These are phyloP conservation scores for Polyergus mexicanus DNA, from an alignment of 1,140 invertebrate species.

Conservation along the genomic window DNA sequence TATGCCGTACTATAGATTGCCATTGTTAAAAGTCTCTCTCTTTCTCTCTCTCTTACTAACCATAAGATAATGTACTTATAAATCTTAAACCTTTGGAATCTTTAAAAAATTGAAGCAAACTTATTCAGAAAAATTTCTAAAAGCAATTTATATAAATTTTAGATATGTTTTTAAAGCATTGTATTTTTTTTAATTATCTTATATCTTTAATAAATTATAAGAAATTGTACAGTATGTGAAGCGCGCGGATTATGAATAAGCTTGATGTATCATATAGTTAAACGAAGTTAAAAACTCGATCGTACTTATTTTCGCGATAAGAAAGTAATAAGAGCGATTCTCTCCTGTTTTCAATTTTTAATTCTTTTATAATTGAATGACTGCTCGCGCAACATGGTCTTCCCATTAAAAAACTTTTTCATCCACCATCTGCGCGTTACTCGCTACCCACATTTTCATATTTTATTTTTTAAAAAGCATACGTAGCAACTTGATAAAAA, in stretches of 20 bases:
- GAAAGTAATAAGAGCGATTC: conserved; percentile 30
- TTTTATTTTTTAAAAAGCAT: conserved; percentile 70
- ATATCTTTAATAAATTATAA: conserved; percentile 17
- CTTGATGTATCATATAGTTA: conserved; percentile 13
- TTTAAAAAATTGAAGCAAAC: not conserved
- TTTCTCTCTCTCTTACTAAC: not conserved
- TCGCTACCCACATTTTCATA: conserved; percentile 68
- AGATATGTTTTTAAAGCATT: not conserved
- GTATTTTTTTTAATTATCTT: not conserved
- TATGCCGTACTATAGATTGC: not conserved
- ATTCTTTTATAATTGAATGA: conserved; percentile 70
- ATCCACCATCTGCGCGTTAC: conserved; percentile 68
- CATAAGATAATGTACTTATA: not conserved
- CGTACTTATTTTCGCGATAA: conserved; percentile 59
- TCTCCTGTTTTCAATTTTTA: conserved; percentile 67
- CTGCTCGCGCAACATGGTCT: conserved; percentile 37
- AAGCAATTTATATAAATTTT: not conserved
- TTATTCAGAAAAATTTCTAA: not conserved
- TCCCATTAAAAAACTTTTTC: conserved; percentile 74
- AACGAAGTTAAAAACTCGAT: conserved; percentile 10
- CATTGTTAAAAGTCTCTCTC: not conserved
- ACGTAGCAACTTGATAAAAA: conserved; percentile 55
- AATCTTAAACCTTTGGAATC: not conserved
- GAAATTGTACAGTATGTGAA: not conserved
- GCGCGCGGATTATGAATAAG: not conserved